These are phyloP conservation scores for Cygnus buccinator DNA, from an alignment of 2,113 vertebrate genomes.

Conservation along the genomic window DNA sequence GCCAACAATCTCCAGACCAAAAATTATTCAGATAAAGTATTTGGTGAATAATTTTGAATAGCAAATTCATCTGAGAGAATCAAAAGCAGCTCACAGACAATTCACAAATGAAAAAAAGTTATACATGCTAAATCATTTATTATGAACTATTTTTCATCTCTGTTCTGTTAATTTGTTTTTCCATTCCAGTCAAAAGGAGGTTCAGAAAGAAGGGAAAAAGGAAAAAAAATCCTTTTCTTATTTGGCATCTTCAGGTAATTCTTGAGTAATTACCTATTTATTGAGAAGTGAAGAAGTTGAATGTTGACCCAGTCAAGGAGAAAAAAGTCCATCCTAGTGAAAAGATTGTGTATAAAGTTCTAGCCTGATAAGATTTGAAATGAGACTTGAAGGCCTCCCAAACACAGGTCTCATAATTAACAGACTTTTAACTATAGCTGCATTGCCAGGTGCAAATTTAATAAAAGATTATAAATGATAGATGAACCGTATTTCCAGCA, in stretches of 20 bases:
- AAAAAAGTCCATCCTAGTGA: conserved; percentile 11
- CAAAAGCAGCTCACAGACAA: conserved; percentile 53
- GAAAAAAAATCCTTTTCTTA: neutral
- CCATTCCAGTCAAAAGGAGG: neutral
- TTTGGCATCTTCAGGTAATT: neutral
- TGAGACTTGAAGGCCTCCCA: conserved; percentile 57
- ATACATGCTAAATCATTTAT: conserved; percentile 42
- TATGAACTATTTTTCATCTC: conserved; percentile 19
- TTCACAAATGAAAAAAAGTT: conserved; percentile 49
- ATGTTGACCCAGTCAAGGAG: neutral
- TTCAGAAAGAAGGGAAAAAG: neutral
- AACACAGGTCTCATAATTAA: conserved; percentile 69
- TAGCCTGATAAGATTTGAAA: conserved; percentile 63
- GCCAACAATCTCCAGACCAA: conserved; percentile 58
- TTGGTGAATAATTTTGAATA: conserved; percentile 70
- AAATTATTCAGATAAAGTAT: conserved; percentile 67
- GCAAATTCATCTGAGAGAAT: conserved; percentile 51
- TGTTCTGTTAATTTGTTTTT: conserved; percentile 30
- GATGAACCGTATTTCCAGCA: conserved; percentile 76
- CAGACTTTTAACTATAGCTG: conserved; percentile 73
- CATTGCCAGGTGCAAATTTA: conserved; percentile 81
- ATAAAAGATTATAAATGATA: conserved; percentile 82
- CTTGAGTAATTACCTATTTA: neutral
- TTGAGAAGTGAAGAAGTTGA: neutral
- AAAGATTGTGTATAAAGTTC: neutral